Base-by-base conservation (phyloP, 2,113 vertebrate species). In the Vulpes vulpes region DNA sequence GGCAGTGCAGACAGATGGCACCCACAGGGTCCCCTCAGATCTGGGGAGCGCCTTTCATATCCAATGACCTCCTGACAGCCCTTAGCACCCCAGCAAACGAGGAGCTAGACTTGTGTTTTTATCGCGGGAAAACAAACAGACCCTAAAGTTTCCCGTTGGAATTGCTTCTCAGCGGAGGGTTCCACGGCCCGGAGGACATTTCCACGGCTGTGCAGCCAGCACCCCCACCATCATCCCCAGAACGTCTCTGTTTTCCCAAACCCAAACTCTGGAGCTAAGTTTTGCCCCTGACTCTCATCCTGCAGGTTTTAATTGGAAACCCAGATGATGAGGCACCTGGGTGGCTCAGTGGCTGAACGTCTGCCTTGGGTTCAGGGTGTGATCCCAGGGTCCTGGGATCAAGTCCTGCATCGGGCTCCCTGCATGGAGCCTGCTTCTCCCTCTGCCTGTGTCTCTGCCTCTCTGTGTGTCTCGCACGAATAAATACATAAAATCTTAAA, bases 111-210 rank as follows among this genome's bases (percentile, higher is more conserved):
- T 35, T 71, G 4, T 12, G 67, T n/a, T 38, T 53, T 62, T 19
- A 5, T 5, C 22, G 71, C 0, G 3, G 53, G 9, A 60, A 74
- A 60, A 55, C 20, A 7, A 5, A 53, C 4, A 0, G 5, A 57
- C 4, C 11, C 12, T 11, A 3, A 11, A 62, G 11, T 2, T 64
- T 22, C 11, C 35, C 0, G 1, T 30, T 27, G 1, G 22, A 3
- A 0, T 20, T 60, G 6, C 25, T 4, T 38, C 23, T 25, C 10
- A 0, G 12, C 0, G 35, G 0, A 30, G 15, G 0, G 67, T 12
- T 53, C 38, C 0, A 15, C 3, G 35, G 25, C 30, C 7, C 2
- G 10, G 0, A 12, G 57, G 0, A 11, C 43, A 2, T 20, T 51
- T 55, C 3, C 20, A 1, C 0, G 2, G n/a, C 1, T 20, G 11